Evolutionary conservation across 2,797 vertebrate species (phyloP).

Genomic region (Pantherophis alleghaniensis): DNA sequence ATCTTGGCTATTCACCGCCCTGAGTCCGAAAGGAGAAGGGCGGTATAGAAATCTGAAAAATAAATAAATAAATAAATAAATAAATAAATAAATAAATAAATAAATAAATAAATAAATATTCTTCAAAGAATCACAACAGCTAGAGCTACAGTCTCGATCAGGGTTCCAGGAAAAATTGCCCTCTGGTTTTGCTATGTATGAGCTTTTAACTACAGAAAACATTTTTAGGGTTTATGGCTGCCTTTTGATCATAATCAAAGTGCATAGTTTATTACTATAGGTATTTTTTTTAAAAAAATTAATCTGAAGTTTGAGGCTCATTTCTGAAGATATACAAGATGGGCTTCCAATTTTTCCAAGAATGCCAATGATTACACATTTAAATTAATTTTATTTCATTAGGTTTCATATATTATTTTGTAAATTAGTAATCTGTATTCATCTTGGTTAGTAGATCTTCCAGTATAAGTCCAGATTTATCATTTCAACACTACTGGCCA

Average conservation of each 20-base stretch:
- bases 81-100: too few relatives aligned
- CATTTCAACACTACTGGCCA: not conserved
- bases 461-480: not conserved
- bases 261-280: not conserved
- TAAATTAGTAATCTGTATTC: not conserved
- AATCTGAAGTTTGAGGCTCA: not conserved
- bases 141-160: not conserved
- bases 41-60: too few relatives aligned
- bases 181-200: not conserved
- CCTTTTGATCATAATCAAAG: not conserved
- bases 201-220: not conserved
- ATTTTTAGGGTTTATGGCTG: not conserved
- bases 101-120: too few relatives aligned
- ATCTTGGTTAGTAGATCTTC: not conserved
- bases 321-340: not conserved
- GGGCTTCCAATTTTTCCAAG: not conserved
- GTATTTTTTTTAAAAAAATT: too few relatives aligned
- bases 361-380: not conserved
- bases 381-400: not conserved
- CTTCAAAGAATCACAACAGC: not conserved
- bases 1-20: too few relatives aligned
- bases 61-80: too few relatives aligned
- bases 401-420: not conserved
- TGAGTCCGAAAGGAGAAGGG: too few relatives aligned
- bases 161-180: not conserved